A percentile compares a stretch with the other conserved stretches of the same genome.
phyloP scores from a whole-genome alignment of 2,888 invertebrate species.

The Strigamia transsilvanica region DNA sequence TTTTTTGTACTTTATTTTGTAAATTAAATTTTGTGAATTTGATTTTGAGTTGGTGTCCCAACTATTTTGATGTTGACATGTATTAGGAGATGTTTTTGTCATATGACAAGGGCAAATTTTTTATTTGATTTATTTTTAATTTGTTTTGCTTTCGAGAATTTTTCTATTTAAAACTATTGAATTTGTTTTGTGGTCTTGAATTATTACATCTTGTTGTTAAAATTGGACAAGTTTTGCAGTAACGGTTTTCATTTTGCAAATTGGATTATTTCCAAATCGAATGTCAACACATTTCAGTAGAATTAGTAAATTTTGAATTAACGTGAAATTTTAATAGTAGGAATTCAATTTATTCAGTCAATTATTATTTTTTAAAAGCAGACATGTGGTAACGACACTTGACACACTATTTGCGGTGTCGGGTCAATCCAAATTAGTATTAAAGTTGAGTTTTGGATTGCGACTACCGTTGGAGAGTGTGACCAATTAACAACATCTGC shows the following conservation, averaged over 20 bases:
- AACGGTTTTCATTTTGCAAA: neutral
- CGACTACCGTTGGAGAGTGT: neutral
- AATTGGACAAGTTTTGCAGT: neutral
- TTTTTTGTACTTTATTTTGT: too few relatives aligned
- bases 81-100: too few relatives aligned
- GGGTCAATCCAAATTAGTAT: constrained; percentile 39
- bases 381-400: constrained; percentile 4
- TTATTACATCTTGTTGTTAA: neutral
- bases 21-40: too few relatives aligned
- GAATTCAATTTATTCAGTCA: neutral
- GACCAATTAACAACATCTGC: constrained; percentile 49
- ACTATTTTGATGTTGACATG: too few relatives aligned
- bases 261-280: too few relatives aligned
- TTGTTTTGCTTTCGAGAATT: too few relatives aligned
- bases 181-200: neutral
- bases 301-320: too few relatives aligned
- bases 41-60: too few relatives aligned
- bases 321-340: neutral
- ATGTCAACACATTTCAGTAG: too few relatives aligned
- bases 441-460: constrained; percentile 11
- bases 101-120: too few relatives aligned
- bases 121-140: too few relatives aligned
- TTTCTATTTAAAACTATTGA: too few relatives aligned
- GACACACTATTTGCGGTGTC: constrained; percentile 38
- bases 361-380: neutral